phyloP scores from a whole-genome alignment of 2,797 vertebrate genomes.

The Acanthiza pusilla region DNA sequence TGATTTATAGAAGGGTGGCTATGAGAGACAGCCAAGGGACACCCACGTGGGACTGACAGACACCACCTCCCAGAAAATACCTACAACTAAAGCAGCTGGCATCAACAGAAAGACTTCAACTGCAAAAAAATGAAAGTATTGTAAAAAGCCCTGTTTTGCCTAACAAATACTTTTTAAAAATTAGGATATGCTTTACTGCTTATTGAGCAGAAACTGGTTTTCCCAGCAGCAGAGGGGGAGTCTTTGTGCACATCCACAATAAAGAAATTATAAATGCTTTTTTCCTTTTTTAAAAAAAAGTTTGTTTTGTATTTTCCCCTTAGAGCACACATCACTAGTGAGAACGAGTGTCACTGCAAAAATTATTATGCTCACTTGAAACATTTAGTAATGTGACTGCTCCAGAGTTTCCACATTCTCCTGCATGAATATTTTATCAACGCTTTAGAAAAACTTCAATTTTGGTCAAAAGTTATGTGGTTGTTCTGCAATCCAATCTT shows the following conservation, averaged over 20 bases:
- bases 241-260: neutral
- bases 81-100: slow-evolving; percentile 3
- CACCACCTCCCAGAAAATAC: slow-evolving; percentile 11
- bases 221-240: neutral
- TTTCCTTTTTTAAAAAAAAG: neutral
- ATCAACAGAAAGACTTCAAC: slow-evolving; percentile 29
- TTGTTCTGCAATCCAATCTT: neutral
- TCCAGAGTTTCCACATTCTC: neutral
- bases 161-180: slow-evolving; percentile 51
- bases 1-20: slow-evolving; percentile 42
- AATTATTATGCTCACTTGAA: neutral
- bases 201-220: slow-evolving; percentile 3
- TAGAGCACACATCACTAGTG: neutral
- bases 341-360: neutral
- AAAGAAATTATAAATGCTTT: neutral
- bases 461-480: slow-evolving; percentile 15
- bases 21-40: slow-evolving; percentile 40
- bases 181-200: neutral
- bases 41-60: slow-evolving; percentile 45
- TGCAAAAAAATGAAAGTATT: neutral
- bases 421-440: slow-evolving; percentile 1
- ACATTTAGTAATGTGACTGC: neutral
- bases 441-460: neutral
- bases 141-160: slow-evolving; percentile 41
- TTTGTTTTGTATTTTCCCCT: neutral